These are phyloP conservation scores for Panulirus ornatus DNA, from an alignment of 1,140 invertebrate genomes.

Conservation along the genomic window DNA sequence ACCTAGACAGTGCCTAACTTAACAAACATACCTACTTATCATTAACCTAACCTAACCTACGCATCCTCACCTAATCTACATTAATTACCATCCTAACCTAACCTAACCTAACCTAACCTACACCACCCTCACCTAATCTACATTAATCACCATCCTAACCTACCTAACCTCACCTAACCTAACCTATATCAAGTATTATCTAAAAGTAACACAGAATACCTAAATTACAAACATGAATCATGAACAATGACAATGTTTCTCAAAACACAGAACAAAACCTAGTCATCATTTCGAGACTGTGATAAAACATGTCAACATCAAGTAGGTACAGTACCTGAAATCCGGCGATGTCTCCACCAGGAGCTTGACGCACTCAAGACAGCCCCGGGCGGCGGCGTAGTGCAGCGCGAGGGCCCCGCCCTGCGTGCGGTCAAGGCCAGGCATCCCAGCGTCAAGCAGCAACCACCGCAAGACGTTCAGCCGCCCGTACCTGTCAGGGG, in stretches of 20 bases:
- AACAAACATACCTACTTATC: neutral
- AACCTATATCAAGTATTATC: slow-evolving; percentile 14
- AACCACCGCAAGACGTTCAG: slow-evolving; percentile 82
- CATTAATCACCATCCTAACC: too few relatives aligned
- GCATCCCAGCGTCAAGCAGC: slow-evolving; percentile 81
- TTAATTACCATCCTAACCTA: slow-evolving; percentile 15
- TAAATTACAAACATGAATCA: too few relatives aligned
- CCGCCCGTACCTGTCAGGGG: slow-evolving; percentile 80
- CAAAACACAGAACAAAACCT: too few relatives aligned
- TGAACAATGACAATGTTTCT: too few relatives aligned
- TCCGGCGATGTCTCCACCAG: slow-evolving; percentile 86
- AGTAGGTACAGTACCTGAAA: too few relatives aligned
- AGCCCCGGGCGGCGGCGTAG: slow-evolving; percentile 90
- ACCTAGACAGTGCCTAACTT: neutral
- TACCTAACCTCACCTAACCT: slow-evolving; percentile 20
- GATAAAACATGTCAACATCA: too few relatives aligned
- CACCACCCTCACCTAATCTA: neutral
- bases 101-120: slow-evolving; percentile 18
- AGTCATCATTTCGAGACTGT: too few relatives aligned
- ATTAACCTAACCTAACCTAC: neutral
- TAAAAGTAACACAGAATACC: neutral
- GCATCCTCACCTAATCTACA: slow-evolving; percentile 11
- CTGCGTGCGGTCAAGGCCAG: slow-evolving; percentile 79
- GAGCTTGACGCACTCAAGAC: slow-evolving; percentile 89
- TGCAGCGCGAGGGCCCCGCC: slow-evolving; percentile 86